These are phyloP conservation scores for Sclerurus mexicanus DNA, from an alignment of 2,113 vertebrate species.

Conservation along the genomic window DNA sequence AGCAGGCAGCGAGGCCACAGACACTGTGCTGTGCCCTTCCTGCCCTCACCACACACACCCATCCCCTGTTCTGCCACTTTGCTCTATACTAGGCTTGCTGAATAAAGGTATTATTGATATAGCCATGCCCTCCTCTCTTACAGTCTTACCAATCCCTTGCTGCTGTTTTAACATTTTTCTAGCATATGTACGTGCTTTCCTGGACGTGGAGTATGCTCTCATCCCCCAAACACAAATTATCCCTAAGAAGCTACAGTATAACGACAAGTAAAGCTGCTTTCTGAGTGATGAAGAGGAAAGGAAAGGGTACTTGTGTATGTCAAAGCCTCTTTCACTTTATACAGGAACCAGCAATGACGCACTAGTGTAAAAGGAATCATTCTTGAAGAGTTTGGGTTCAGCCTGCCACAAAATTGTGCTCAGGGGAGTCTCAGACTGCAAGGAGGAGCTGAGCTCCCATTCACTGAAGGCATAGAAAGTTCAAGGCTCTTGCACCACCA, in stretches of 20 bases:
- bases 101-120: background rate
- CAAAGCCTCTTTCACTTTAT: background rate
- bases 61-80: background rate
- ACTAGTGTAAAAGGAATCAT: background rate
- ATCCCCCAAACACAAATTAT: background rate
- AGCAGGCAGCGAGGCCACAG: background rate
- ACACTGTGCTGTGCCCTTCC: fast-evolving
- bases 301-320: background rate
- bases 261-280: background rate
- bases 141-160: background rate
- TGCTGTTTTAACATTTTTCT: background rate
- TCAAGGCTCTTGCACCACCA: background rate
- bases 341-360: background rate
- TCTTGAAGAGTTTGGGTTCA: background rate
- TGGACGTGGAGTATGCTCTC: background rate
- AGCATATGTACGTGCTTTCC: background rate
- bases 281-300: background rate
- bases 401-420: background rate
- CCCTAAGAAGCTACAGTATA: background rate
- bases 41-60: fast-evolving
- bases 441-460: background rate
- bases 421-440: background rate
- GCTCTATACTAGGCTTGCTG: background rate
- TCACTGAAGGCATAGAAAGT: background rate
- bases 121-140: background rate